These are phyloP conservation scores for Heterochromis multidens DNA, from an alignment of 2,113 vertebrate genomes.

Conservation along the genomic window DNA sequence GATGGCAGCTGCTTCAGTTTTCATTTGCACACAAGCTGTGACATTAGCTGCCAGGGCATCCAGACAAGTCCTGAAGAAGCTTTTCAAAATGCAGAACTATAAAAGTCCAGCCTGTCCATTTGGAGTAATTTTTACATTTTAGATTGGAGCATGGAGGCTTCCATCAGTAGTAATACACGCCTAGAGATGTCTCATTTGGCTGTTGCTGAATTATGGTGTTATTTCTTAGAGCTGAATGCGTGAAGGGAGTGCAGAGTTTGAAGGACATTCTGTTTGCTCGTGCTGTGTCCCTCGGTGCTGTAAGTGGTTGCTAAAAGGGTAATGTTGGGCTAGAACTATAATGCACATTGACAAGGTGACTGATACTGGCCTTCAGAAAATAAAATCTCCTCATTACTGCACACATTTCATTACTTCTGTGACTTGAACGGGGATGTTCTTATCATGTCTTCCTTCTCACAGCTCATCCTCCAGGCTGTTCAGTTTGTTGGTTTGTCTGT, in stretches of 20 bases:
- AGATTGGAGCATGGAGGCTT: background rate
- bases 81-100: background rate
- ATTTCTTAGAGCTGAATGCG: background rate
- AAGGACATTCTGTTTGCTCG: conserved; percentile 39
- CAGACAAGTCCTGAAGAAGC: background rate
- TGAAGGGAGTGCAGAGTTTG: background rate
- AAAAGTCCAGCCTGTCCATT: background rate
- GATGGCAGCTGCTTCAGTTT: background rate
- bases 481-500: background rate
- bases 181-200: background rate
- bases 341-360: conserved; percentile 54
- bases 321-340: conserved; percentile 3
- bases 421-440: background rate
- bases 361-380: conserved; percentile 16
- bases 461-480: background rate
- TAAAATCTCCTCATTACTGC: conserved; percentile 9
- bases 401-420: background rate
- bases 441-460: background rate
- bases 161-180: background rate
- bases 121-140: background rate
- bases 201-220: background rate
- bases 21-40: background rate
- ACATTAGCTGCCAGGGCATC: background rate
- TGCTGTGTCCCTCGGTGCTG: background rate
- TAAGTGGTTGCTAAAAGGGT: conserved; percentile 24